Evolutionary conservation across 2,888 invertebrate species (phyloP).

Genomic region (Notodonta ziczac): DNA sequence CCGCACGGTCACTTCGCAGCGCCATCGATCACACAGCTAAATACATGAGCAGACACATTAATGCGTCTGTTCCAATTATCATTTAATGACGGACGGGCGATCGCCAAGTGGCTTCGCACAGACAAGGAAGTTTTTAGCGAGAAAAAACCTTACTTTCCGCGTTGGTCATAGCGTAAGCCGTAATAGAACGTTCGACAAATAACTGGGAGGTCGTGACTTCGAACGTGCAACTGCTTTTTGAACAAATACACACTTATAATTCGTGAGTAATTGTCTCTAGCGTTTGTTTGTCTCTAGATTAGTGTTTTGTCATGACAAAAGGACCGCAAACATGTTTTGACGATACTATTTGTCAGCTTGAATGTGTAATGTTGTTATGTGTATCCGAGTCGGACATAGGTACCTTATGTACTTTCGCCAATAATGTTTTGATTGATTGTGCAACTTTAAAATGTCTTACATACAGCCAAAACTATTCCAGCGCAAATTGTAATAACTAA

Average conservation of each 20-base stretch:
- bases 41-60: conserved; percentile 32
- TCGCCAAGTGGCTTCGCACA: conserved; percentile 18
- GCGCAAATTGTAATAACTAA: not conserved
- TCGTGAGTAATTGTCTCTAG: not conserved
- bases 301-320: too few species aligned
- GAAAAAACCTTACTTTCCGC: conserved; percentile 4
- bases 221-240: not conserved
- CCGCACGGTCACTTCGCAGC: conserved; percentile 23
- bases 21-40: conserved; percentile 35
- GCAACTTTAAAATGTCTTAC: too few species aligned
- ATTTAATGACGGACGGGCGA: conserved; percentile 26
- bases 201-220: not conserved
- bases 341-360: too few species aligned
- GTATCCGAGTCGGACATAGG: not conserved
- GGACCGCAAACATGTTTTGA: too few species aligned
- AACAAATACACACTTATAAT: not conserved
- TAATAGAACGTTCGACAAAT: conserved; percentile 5
- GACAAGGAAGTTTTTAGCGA: conserved; percentile 13
- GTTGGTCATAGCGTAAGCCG: not conserved
- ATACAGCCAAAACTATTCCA: not conserved
- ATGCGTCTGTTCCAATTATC: conserved; percentile 36
- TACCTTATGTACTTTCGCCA: too few species aligned
- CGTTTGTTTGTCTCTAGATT: too few species aligned
- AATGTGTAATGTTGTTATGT: too few species aligned
- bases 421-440: too few species aligned